Conservation (phyloP, 2,888 invertebrate species). For the Xestobium rufovillosum region DNA sequence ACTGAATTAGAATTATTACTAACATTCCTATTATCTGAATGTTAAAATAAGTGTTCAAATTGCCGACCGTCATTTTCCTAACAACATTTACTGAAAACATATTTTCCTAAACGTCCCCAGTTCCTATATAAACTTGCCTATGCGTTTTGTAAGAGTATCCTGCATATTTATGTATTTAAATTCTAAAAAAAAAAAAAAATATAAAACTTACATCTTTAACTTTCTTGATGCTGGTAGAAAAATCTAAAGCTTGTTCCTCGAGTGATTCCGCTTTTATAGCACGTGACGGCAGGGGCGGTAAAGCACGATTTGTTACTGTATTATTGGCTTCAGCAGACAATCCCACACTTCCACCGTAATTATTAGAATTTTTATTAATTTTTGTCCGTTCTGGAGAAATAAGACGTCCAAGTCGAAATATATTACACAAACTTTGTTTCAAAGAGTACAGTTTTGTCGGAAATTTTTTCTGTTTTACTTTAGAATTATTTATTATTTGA, state of each 20-base stretch:
- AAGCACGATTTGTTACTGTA: conserved; percentile 56
- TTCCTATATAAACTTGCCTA: too few species aligned
- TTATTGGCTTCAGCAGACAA: conserved; percentile 38
- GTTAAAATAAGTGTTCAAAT: too few species aligned
- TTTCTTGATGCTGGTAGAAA: conserved; percentile 85
- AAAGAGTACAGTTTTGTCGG: conserved; percentile 61
- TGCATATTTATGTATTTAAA: too few species aligned
- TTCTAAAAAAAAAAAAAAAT: too few species aligned
- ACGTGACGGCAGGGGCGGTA: conserved; percentile 55
- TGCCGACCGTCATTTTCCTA: too few species aligned
- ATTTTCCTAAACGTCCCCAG: too few species aligned
- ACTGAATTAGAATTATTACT: too few species aligned
- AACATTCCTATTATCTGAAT: too few species aligned
- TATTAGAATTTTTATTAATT: conserved; percentile 20
- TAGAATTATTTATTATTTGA: conserved; percentile 32
- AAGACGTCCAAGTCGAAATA: conserved; percentile 63
- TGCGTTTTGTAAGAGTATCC: too few species aligned
- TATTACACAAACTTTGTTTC: conserved; percentile 78
- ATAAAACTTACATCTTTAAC: conserved; percentile 78
- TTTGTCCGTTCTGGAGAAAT: conserved; percentile 47
- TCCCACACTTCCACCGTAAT: background rate
- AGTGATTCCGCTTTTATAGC: conserved; percentile 23
- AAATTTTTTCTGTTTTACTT: conserved; percentile 55
- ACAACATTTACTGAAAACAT: too few species aligned
- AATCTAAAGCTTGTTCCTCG: conserved; percentile 56